Evolutionary conservation across 1,140 invertebrate genomes (phyloP).

Genomic region (Episyrphus balteatus): DNA sequence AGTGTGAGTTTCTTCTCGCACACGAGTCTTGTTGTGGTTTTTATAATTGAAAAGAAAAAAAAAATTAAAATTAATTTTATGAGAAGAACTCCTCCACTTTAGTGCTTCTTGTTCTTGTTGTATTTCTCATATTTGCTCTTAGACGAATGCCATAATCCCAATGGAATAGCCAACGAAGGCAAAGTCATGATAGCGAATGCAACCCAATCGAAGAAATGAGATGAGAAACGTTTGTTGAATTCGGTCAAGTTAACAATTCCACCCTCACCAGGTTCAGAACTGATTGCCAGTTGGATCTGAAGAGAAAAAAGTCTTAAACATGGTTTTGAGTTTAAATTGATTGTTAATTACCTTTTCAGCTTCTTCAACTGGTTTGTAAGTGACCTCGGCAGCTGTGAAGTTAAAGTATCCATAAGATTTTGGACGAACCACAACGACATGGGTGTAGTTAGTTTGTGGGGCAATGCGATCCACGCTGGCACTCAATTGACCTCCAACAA

Average conservation of each 20-base stretch:
- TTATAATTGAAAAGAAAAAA: background rate
- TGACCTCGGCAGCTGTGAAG: slow-evolving; percentile 89
- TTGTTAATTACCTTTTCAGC: slow-evolving; percentile 46
- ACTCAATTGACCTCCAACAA: slow-evolving; percentile 72
- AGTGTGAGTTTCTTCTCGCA: background rate
- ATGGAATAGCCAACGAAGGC: slow-evolving; percentile 88
- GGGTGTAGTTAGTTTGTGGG: slow-evolving; percentile 84
- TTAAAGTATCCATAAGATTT: slow-evolving; percentile 90
- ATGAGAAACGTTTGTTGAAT: slow-evolving; percentile 96
- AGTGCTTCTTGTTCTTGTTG: slow-evolving; percentile 52
- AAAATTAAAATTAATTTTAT: background rate
- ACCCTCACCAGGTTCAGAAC: slow-evolving; percentile 93
- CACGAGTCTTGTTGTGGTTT: background rate
- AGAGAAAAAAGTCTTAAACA: slow-evolving; percentile 15
- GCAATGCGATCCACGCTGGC: slow-evolving; percentile 80
- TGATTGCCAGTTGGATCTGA: slow-evolving; percentile 71
- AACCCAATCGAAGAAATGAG: slow-evolving; percentile 92
- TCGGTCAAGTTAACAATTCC: slow-evolving; percentile 90
- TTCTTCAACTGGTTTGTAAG: slow-evolving; percentile 75
- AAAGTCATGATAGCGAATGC: slow-evolving; percentile 94
- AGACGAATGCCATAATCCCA: slow-evolving; percentile 86
- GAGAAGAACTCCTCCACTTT: slow-evolving; percentile 5
- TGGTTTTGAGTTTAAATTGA: background rate
- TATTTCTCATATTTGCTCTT: slow-evolving; percentile 89
- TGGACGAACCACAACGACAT: slow-evolving; percentile 85